Conservation (phyloP, 2,888 invertebrate genomes). For the Ernsta delagoae region DNA sequence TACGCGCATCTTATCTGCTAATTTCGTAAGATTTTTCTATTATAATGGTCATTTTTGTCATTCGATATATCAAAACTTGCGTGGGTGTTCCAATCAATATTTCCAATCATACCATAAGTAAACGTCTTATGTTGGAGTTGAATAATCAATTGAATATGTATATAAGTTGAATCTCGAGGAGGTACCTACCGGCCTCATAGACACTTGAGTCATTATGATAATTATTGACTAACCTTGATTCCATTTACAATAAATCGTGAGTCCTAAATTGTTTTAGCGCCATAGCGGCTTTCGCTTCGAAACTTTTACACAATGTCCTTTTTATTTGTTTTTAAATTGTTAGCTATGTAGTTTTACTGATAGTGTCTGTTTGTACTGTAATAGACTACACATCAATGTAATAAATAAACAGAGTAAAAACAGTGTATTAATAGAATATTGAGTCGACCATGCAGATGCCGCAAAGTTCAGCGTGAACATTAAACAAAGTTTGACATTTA, state of each 20-base stretch:
- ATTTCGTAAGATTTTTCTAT: conserved; percentile 15
- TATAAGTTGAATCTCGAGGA: conserved; percentile 30
- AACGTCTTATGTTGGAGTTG: conserved; percentile 15
- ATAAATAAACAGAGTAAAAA: conserved; percentile 21
- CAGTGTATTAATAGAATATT: conserved; percentile 36
- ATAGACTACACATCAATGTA: conserved; percentile 5
- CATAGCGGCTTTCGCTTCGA: conserved; percentile 45
- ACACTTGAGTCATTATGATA: conserved; percentile 53
- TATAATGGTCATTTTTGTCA: conserved; percentile 12
- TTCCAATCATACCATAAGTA: conserved; percentile 1
- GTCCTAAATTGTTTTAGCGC: not conserved
- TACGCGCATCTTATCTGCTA: not conserved
- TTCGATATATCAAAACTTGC: conserved; percentile 13
- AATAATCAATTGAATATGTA: conserved; percentile 31
- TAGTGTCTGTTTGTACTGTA: no score
- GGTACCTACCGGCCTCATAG: conserved; percentile 53
- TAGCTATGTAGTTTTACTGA: no score
- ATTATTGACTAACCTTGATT: conserved; percentile 57
- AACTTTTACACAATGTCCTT: conserved; percentile 52
- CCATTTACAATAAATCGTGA: conserved; percentile 51
- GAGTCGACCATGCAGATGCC: conserved; percentile 33
- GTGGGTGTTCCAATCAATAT: conserved; percentile 4
- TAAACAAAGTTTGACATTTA: conserved; percentile 69
- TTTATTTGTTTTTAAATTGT: not conserved
- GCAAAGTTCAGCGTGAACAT: conserved; percentile 42